Evolutionary conservation across 2,888 invertebrate genomes (phyloP), one percentile per base, ranked within the genome.

Genomic region (Trimorus sp.): DNA sequence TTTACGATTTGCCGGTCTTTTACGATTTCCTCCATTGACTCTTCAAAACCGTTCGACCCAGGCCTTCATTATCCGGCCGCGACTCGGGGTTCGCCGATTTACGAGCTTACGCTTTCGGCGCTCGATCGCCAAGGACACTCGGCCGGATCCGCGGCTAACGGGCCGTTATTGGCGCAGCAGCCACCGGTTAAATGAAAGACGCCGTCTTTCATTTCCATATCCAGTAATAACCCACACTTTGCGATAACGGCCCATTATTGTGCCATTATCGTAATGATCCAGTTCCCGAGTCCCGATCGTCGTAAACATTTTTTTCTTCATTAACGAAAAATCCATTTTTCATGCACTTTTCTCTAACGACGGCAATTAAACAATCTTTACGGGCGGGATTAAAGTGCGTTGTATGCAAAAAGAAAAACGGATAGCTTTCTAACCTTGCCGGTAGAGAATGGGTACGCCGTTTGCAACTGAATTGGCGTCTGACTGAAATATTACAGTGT

Each of bases 11-110:
- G 73, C 79, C 82, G 71, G 79, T 79, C 75, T 83, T 87, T 86
- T 85, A 87, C 84, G 87, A 86, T 86, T 86, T 85, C 84, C 86
- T 85, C 81, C 84, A 85, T 86, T 85, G 85, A 85, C 81, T 83
- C 84, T 75, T 70, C 63, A 76, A 77, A 76, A 76, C 75, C 79
- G 74, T 69, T 74, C 65, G 49, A 74, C 80, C 63, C 45, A 79
- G 82, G 82, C 82, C 75, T 82, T 85, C 79, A 85, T 85, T 85
- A 85, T 84, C 79, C 60, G 75, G 70, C 74, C 83, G 83, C 79
- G 79, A 68, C 82, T 66, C 71, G 48, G 79, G 79, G 71, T 78
- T 68, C 45, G 79, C 40, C 75, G 75, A 80, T 85, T 85, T 83
- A 85, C 82, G 85, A 85, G 76, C 84, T 70, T 74, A 77, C 37